Conservation (phyloP, 2,113 vertebrate genomes). For the Saguinus imperator region DNA sequence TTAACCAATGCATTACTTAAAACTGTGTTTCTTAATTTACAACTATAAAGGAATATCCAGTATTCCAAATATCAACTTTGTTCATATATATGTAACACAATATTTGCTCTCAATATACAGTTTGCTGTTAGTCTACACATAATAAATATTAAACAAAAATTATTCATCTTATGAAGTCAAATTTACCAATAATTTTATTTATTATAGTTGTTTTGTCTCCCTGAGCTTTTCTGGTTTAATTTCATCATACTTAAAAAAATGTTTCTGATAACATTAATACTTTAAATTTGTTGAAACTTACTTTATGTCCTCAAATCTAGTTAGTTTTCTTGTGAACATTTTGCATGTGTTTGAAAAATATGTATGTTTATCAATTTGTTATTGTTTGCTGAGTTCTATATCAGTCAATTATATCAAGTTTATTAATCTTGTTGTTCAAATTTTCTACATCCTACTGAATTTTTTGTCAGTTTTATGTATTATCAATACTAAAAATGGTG, state of each 20-base stretch:
- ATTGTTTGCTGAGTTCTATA: not conserved
- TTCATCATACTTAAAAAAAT: not conserved
- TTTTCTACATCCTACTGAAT: no score
- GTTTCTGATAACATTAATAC: not conserved
- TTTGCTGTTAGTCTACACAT: no score
- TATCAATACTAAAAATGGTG: not conserved
- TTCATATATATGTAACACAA: no score
- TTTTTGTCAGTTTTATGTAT: not conserved
- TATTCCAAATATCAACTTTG: no score
- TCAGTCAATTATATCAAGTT: not conserved
- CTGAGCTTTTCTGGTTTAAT: not conserved
- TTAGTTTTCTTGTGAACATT: not conserved
- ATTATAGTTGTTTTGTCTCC: not conserved
- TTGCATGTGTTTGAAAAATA: not conserved
- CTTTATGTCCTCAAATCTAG: not conserved
- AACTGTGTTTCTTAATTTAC: not conserved
- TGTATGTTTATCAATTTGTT: not conserved
- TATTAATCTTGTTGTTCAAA: not conserved
- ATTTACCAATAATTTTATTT: no score
- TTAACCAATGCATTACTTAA: not conserved
- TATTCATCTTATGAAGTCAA: no score
- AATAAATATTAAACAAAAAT: no score
- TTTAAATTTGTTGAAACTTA: not conserved
- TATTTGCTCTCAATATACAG: no score
- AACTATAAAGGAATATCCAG: no score